Percentiles rank a stretch among this genome's conserved stretches.
Conservation (phyloP, 2,113 vertebrate species). For the Crotophaga sulcirostris region DNA sequence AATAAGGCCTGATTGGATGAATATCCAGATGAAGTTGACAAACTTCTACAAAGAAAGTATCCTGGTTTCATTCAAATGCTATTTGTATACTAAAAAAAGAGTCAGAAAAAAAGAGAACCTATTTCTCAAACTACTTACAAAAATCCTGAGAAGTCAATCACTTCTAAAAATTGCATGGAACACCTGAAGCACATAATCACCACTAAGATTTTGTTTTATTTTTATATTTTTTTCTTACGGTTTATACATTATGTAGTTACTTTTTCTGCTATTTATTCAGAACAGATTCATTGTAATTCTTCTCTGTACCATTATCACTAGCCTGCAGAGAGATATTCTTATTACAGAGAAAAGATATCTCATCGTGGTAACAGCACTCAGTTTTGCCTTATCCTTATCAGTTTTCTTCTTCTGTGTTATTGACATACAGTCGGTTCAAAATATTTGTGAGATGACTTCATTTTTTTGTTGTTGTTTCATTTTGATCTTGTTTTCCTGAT, state of each 20-base stretch:
- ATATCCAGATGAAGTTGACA: not conserved
- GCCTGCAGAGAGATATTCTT: not conserved
- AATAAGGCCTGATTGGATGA: not conserved
- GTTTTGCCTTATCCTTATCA: not conserved
- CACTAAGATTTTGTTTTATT: not conserved
- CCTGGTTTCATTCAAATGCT: not conserved
- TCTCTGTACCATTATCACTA: not conserved
- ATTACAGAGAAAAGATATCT: not conserved
- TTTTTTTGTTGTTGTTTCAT: conserved; percentile 2
- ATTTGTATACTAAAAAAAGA: not conserved
- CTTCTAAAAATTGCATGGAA: not conserved
- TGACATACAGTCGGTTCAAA: not conserved
- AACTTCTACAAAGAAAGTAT: not conserved
- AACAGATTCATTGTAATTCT: not conserved
- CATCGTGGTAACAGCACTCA: not conserved
- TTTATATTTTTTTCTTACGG: not conserved
- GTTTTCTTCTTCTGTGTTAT: not conserved
- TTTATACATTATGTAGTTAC: not conserved
- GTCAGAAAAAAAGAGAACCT: not conserved
- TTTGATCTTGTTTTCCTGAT: conserved; percentile 26
- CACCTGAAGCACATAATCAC: not conserved
- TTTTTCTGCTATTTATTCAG: not conserved
- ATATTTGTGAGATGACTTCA: not conserved
- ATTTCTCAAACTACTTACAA: not conserved
- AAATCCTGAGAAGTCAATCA: not conserved